These are phyloP conservation scores for Chironomus riparius DNA, from an alignment of 2,888 invertebrate species.

Conservation along the genomic window DNA sequence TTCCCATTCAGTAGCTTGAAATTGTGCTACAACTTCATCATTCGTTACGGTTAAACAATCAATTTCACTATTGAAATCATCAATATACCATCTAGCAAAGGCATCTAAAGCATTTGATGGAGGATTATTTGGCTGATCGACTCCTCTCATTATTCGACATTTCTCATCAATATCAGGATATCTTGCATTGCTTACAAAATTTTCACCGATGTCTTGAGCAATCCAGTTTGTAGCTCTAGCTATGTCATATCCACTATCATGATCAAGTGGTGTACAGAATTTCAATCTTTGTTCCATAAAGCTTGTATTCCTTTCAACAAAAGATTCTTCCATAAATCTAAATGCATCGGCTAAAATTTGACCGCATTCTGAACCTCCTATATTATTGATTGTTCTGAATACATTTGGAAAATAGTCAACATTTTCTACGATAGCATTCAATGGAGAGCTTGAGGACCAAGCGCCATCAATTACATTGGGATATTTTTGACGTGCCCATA, in stretches of 20 bases:
- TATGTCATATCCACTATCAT: constrained; percentile 7
- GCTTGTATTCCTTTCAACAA: background rate
- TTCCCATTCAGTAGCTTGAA: background rate
- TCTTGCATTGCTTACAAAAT: background rate
- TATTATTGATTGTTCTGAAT: background rate
- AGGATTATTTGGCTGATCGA: constrained; percentile 7
- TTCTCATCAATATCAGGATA: constrained; percentile 14
- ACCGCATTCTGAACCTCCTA: constrained; percentile 16
- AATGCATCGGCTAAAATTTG: constrained; percentile 4
- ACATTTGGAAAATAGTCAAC: background rate
- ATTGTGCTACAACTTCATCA: background rate
- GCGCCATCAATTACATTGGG: constrained; percentile 27
- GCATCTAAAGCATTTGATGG: constrained; percentile 6
- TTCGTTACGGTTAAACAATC: background rate
- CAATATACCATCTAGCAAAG: constrained; percentile 19
- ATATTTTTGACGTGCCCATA: constrained; percentile 27
- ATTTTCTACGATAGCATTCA: constrained; percentile 18
- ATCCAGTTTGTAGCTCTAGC: background rate
- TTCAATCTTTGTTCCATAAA: constrained; percentile 2
- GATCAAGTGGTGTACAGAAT: constrained; percentile 4
- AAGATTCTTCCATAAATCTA: constrained; percentile 7
- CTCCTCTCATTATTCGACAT: background rate
- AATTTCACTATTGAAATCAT: background rate
- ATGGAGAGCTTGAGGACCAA: constrained; percentile 25
- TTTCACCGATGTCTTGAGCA: background rate